Conservation (phyloP, 2,113 vertebrate species). For the Trachemys scripta region DNA sequence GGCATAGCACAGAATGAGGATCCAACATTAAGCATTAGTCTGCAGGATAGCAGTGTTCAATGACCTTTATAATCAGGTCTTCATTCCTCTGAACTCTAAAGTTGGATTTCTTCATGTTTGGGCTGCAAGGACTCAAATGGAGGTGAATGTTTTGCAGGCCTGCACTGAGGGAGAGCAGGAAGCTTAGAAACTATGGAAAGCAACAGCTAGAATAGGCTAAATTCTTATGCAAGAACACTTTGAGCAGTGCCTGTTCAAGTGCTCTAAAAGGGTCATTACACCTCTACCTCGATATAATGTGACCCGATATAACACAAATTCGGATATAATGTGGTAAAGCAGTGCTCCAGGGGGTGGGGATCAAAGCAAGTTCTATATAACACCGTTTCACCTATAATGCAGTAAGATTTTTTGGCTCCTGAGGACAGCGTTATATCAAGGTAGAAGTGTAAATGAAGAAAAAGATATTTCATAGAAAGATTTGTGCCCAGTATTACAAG, state of each 20-base stretch:
- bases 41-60: background rate
- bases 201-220: background rate
- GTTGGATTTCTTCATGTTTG: background rate
- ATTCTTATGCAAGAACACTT: background rate
- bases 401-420: too few relatives aligned
- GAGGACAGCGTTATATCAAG: too few relatives aligned
- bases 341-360: too few relatives aligned
- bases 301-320: too few relatives aligned
- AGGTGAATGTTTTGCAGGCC: constrained; percentile 43
- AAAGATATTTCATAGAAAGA: constrained; percentile 11
- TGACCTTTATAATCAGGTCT: background rate
- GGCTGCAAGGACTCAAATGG: constrained; percentile 26
- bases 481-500: background rate
- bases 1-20: background rate
- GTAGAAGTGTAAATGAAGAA: background rate
- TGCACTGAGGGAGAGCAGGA: constrained; percentile 1
- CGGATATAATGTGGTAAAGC: too few relatives aligned
- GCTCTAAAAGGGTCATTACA: background rate
- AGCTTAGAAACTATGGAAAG: constrained; percentile 30
- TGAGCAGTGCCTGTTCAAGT: background rate
- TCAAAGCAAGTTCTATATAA: too few relatives aligned
- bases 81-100: background rate
- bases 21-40: background rate
- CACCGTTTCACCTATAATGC: too few relatives aligned
- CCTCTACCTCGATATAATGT: too few relatives aligned